Evolutionary conservation across 1,140 invertebrate species (phyloP).

Genomic region (Amyelois transitella): DNA sequence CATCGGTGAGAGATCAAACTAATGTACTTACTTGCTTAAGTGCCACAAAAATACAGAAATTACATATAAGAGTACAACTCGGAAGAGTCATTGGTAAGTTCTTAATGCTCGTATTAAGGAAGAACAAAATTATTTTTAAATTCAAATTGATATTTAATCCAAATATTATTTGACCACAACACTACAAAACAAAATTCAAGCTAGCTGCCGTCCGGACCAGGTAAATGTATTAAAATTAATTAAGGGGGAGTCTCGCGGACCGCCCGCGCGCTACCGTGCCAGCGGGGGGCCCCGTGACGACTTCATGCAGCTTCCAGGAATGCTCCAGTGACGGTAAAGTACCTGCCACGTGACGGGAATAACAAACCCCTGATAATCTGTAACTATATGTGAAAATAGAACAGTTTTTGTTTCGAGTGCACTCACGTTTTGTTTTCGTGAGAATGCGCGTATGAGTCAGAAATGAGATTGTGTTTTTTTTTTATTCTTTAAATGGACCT

Average conservation of each 20-base stretch:
- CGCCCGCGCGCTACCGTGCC: constrained; percentile 61
- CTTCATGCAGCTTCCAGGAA: constrained; percentile 67
- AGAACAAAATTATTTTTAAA: too few species aligned
- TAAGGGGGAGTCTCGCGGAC: constrained; percentile 48
- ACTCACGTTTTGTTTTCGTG: neutral
- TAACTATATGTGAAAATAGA: neutral
- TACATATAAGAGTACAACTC: too few species aligned
- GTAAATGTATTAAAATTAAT: constrained; percentile 70
- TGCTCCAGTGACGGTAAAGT: constrained; percentile 13
- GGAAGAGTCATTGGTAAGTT: too few species aligned
- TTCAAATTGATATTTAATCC: too few species aligned
- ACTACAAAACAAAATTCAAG: neutral
- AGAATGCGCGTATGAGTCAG: too few species aligned
- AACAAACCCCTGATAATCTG: neutral
- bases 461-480: too few species aligned
- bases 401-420: neutral
- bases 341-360: constrained; percentile 9
- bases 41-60: too few species aligned
- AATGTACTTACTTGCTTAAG: too few species aligned
- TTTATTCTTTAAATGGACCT: too few species aligned
- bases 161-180: neutral
- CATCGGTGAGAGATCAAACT: too few species aligned
- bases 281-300: constrained; percentile 50
- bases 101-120: too few species aligned
- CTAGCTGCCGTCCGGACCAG: constrained; percentile 21